Evolutionary conservation across 2,797 vertebrate species (phyloP), one percentile per base, ranked within the genome.

Genomic region (Vireo griseus): DNA sequence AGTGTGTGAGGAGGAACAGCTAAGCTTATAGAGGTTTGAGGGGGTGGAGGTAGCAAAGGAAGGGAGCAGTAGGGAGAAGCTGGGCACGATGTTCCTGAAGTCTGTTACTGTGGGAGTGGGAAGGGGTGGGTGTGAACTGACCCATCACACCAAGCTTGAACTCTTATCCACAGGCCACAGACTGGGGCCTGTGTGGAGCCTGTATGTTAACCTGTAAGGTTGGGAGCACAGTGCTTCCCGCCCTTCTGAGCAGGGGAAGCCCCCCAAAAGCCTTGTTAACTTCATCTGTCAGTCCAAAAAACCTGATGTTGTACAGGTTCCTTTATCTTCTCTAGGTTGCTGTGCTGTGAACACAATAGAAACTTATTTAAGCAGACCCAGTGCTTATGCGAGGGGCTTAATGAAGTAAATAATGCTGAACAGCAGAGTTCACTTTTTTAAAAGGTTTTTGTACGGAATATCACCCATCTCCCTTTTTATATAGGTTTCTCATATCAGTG

Each of bases 321-420:
- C 11, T 86, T 90, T 78, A 29, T 74, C 39, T 72, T 74, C 65
- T 52, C 10, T 67, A 39, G 61, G 11, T 47, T 39, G 44, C 55
- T 73, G 28, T 58, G 20, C 55, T 66, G 25, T 55, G 77, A 86
- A 51, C 78, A 51, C 67, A 48, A 26, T 8, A 62, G 59, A 66
- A 89, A 55, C 21, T 63, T 79, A 55, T 8, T 24, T 68, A 71
- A 92, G 29, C 51, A 81, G 59, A 37, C n/a, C 11, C 54, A 47
- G 1, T 44, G 65, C 65, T 74, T 76, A 5, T 71, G 16, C 13
- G 11, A 66, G 31, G 42, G 21, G 18, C 24, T 86, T 44, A 86
- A 81, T 73, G 31, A 87, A 86, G 33, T 67, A 91, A 94, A 93
- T 79, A 94, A 73, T 51, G 54, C 45, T 85, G 42, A 91, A 77